Conservation (phyloP, 37 sponge, comb jelly and placozoan genomes). For the Corticium candelabrum region DNA sequence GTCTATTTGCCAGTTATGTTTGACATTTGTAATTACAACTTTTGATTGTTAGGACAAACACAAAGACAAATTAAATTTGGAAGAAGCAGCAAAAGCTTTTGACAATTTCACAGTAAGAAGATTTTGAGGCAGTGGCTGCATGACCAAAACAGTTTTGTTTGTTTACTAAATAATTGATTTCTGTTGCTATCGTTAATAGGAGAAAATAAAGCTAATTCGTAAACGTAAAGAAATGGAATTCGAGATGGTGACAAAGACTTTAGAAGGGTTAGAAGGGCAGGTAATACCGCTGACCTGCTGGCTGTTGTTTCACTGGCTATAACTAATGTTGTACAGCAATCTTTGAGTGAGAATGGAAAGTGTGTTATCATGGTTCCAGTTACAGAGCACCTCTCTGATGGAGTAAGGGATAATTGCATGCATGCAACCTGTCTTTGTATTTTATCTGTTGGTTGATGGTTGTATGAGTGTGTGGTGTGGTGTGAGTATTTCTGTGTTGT, state of each 20-base stretch:
- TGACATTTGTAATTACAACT: neutral
- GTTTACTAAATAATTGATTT: too few relatives aligned
- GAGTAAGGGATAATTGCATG: neutral
- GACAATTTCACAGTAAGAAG: neutral
- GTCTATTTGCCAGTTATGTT: too few relatives aligned
- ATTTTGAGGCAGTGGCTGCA: too few relatives aligned
- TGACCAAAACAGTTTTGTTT: too few relatives aligned
- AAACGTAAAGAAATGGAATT: slow-evolving; percentile 78
- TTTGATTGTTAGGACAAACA: slow-evolving; percentile 48
- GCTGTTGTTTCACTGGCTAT: neutral
- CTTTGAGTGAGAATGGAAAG: neutral
- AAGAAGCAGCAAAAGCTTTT: slow-evolving; percentile 26
- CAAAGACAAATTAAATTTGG: slow-evolving; percentile 45
- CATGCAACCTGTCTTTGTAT: neutral
- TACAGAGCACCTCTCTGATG: neutral
- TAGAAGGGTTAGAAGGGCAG: slow-evolving; percentile 67
- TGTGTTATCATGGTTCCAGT: neutral
- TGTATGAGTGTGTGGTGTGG: too few relatives aligned
- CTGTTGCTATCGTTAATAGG: slow-evolving; percentile 18
- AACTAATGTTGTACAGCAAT: neutral
- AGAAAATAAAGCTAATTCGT: slow-evolving; percentile 53
- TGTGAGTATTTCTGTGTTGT: too few relatives aligned
- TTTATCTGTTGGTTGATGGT: slow-evolving; percentile 26
- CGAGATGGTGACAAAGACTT: slow-evolving; percentile 73
- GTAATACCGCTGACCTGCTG: too few relatives aligned